Conservation (phyloP, 2,113 vertebrate genomes). For the Phasianus colchicus region DNA sequence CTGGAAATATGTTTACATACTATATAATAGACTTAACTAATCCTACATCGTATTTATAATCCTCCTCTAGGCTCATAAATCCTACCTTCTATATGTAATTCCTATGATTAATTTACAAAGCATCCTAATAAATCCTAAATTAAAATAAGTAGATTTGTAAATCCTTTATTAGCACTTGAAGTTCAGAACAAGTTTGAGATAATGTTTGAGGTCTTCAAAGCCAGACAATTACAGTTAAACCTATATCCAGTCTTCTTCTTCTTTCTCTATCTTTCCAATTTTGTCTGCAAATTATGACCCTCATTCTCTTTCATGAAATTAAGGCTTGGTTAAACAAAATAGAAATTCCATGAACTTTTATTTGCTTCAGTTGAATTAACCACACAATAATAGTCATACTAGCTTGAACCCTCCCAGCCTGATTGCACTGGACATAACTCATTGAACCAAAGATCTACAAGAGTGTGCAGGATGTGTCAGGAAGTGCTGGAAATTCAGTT, state of each 20-base stretch:
- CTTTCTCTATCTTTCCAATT: background rate
- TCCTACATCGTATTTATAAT: conserved; percentile 19
- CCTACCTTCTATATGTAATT: conserved; percentile 19
- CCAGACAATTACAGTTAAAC: conserved; percentile 14
- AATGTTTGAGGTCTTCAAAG: background rate
- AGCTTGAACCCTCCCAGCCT: background rate
- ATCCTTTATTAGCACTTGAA: conserved; percentile 13
- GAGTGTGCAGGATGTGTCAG: background rate
- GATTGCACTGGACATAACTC: background rate
- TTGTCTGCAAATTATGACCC: background rate
- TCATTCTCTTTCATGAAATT: background rate
- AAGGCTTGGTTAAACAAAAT: background rate
- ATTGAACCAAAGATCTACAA: background rate
- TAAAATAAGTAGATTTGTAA: conserved; percentile 18
- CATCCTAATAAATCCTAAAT: conserved; percentile 29
- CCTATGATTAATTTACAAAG: conserved; percentile 28
- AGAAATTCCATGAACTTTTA: background rate
- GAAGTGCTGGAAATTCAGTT: background rate
- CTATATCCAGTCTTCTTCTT: background rate
- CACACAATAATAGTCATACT: background rate
- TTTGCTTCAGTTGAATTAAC: background rate
- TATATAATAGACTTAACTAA: background rate
- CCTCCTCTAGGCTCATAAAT: background rate
- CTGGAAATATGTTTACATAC: background rate
- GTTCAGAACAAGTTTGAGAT: background rate